Evolutionary conservation across 2,888 invertebrate genomes (phyloP), one percentile per base, ranked within the genome.

Genomic region (Drosophila kokeensis): DNA sequence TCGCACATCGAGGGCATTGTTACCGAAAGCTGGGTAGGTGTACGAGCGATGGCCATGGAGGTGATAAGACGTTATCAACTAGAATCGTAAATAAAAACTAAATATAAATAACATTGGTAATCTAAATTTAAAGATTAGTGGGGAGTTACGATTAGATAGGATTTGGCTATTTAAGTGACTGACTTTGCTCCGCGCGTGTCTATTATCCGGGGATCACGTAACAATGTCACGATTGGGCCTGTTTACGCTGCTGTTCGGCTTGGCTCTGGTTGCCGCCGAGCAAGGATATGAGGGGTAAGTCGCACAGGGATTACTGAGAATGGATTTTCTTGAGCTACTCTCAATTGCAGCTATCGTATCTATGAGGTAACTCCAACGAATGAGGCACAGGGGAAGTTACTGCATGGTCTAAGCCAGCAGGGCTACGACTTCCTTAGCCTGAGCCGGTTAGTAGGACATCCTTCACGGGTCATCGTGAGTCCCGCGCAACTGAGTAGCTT

Each of bases 11-110:
- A 89, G 62, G 67, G 69, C 7, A 65, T 86, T 4, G 94, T 94
- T 30, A 83, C 84, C 4, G 95, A 95, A 81, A 95, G 95, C 10
- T 96, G 95, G 94, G 77, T 90, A 62, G 92, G 92, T 10, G 89
- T 92, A 42, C 83, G 80, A 10, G 92, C 92, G 7, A 92, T 92
- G 92, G 90, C 90, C n/a, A 58, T 71, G 52, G 81, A 81, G 57
- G 87, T 92, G 57, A 78, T 87, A 48, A 87, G 69, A 15, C 77
- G 72, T 34, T 81, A 84, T 34, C 67, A 42, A 24, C 3, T 2
- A 2, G 3, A 57, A 54, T 70, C 62, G 27, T 70, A 74, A 79
- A 76, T 81, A 87, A 80, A 72, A 4, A 15, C 0, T 4, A 38
- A 18, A 38, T 38, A 38, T 18, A 18, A 38, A 38, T 8, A 38